Base-by-base conservation (phyloP, 2,113 vertebrate species). In the Limanda limanda region DNA sequence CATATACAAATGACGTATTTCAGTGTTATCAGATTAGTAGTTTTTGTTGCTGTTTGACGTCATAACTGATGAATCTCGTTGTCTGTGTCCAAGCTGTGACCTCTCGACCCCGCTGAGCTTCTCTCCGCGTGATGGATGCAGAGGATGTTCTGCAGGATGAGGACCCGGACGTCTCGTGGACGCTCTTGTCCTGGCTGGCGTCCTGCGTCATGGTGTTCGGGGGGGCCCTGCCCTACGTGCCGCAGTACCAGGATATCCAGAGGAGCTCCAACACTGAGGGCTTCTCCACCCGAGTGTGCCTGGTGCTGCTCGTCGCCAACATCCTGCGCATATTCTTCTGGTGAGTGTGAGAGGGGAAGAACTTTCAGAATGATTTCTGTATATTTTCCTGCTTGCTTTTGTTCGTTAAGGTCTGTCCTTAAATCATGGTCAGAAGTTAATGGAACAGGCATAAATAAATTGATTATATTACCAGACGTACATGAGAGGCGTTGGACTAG, bases 271-370 rank as follows among this genome's bases (percentile, higher is more conserved):
- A 86, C 86, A 88, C 93, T 0, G 95, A 95, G 5, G 95, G 95
- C 15, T 96, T 96, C 92, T 95, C 95, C 74, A 96, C 94, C 64
- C 84, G 93, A 47, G 94, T 96, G 31, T 96, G 95, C 69, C 80
- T 96, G 72, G 92, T 95, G 68, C 89, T 96, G 86, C 94, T 96
- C 74, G 25, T 95, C 1, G 95, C 95, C 75, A 96, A 95, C 87
- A 96, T 96, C 73, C 79, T 96, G 52, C 92, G 95, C 37, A 94
- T 96, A 70, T 95, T 95, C 83, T 96, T 96, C 86, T 96, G 95
- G 95, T 96, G 68, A 94, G 94, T n/a, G 56, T 12, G 1, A 62
- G 27, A 21, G 5, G 8, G 45, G 14, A 17, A 18, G 5, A 6
- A 1, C 45, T 18, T 48, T 48, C 3, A 18, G 45, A 48, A 12